phyloP scores from a whole-genome alignment of 2,888 invertebrate genomes.

The Polyommatus icarus region DNA sequence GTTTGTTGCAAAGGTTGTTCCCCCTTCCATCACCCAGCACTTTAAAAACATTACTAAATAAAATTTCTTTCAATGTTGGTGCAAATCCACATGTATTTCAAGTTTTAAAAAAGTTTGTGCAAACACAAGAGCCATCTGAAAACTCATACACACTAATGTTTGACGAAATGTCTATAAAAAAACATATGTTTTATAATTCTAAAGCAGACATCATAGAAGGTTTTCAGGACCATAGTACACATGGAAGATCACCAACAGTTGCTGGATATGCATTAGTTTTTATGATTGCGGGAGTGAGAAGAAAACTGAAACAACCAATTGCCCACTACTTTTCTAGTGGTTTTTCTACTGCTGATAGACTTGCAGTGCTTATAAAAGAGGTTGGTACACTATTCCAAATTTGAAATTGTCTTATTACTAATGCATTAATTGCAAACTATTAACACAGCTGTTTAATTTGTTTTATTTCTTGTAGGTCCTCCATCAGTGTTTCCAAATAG shows the following conservation, averaged over 20 bases:
- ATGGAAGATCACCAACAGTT: background rate
- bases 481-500: conserved; percentile 35
- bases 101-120: background rate
- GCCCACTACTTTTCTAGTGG: background rate
- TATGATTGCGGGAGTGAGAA: background rate
- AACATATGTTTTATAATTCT: too few relatives aligned
- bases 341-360: background rate
- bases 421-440: background rate
- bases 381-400: background rate
- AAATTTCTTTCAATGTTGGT: background rate
- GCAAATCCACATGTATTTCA: background rate
- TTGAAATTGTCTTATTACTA: background rate
- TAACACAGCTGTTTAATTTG: background rate
- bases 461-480: conserved; percentile 39
- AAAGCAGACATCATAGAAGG: background rate
- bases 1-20: conserved; percentile 28
- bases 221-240: background rate
- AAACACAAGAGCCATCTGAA: too few relatives aligned
- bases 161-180: too few relatives aligned
- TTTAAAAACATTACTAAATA: background rate
- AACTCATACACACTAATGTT: too few relatives aligned
- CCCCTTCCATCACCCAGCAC: conserved; percentile 26
- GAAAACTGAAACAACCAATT: background rate
- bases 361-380: background rate
- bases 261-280: background rate